Percentiles rank a stretch among this genome's conserved stretches.
Evolutionary conservation across 2,797 vertebrate species (phyloP).

Genomic region (Urosaurus nigricauda): DNA sequence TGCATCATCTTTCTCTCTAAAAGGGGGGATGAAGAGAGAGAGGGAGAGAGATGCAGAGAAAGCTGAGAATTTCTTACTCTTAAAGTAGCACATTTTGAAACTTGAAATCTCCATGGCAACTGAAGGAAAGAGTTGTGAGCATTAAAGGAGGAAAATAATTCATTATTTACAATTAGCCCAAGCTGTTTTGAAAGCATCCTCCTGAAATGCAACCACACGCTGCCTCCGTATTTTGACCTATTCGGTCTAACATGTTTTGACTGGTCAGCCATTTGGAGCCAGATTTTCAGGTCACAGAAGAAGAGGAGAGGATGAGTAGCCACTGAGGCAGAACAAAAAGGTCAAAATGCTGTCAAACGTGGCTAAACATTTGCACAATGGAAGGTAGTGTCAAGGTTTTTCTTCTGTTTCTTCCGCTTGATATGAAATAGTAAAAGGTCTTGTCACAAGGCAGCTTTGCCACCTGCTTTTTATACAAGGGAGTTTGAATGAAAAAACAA

Average conservation of each 20-base stretch:
- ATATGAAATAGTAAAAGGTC: background rate
- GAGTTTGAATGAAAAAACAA: background rate
- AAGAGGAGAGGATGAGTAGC: conserved; percentile 18
- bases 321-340: conserved; percentile 44
- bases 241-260: conserved; percentile 25
- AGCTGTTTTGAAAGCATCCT: conserved; percentile 46
- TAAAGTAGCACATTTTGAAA: conserved; percentile 66
- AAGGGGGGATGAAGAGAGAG: background rate
- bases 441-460: background rate
- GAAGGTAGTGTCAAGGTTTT: conserved; percentile 13
- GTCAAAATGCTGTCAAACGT: conserved; percentile 45
- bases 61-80: conserved; percentile 57
- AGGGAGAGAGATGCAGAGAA: conserved; percentile 23
- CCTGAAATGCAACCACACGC: conserved; percentile 28
- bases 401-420: conserved; percentile 23
- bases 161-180: conserved; percentile 58
- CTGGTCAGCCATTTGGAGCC: background rate
- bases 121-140: conserved; percentile 48
- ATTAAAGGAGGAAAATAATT: conserved; percentile 65
- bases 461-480: background rate
- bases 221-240: conserved; percentile 46
- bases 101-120: conserved; percentile 64
- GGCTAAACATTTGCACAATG: background rate
- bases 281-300: background rate
- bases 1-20: conserved; percentile 41